Percentiles rank a stretch among this genome's conserved stretches.
Evolutionary conservation across 1,140 invertebrate genomes (phyloP).

Genomic region (Meloidogyne floridensis): DNA sequence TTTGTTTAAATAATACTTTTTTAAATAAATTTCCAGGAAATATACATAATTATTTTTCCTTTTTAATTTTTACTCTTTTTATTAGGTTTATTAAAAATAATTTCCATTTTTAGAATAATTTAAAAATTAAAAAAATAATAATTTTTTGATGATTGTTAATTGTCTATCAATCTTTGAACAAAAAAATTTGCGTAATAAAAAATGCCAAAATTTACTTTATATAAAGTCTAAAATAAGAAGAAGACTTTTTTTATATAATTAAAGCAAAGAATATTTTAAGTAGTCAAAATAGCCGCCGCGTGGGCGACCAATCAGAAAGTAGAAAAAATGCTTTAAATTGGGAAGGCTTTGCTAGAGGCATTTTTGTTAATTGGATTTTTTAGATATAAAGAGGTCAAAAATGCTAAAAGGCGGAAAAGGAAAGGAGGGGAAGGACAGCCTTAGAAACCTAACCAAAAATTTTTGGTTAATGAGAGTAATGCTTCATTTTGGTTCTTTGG

Average conservation of each 20-base stretch:
- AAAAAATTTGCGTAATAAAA: slow-evolving; percentile 8
- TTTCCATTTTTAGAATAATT: background rate
- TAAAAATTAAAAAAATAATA: background rate
- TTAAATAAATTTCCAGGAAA: slow-evolving; percentile 1
- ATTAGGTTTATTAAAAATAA: slow-evolving; percentile 3
- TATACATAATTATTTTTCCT: background rate
- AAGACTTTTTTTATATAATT: background rate
- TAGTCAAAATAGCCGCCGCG: background rate
- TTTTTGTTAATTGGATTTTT: slow-evolving; percentile 7
- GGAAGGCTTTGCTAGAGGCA: slow-evolving; percentile 10
- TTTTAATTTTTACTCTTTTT: background rate
- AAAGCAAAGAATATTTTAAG: background rate
- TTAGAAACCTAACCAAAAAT: background rate
- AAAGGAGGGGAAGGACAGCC: background rate
- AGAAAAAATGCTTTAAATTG: slow-evolving; percentile 69
- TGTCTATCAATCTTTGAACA: background rate
- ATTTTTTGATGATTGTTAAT: slow-evolving; percentile 3
- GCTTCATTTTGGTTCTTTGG: too few species aligned
- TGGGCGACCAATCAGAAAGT: slow-evolving; percentile 38
- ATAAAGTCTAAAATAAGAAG: slow-evolving; percentile 2
- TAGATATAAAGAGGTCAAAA: background rate
- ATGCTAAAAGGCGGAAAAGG: background rate
- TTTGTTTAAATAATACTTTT: background rate
- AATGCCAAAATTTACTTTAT: background rate
- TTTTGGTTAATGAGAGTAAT: background rate